These are phyloP conservation scores for Fulica atra DNA, from an alignment of 2,113 vertebrate species.

Conservation along the genomic window DNA sequence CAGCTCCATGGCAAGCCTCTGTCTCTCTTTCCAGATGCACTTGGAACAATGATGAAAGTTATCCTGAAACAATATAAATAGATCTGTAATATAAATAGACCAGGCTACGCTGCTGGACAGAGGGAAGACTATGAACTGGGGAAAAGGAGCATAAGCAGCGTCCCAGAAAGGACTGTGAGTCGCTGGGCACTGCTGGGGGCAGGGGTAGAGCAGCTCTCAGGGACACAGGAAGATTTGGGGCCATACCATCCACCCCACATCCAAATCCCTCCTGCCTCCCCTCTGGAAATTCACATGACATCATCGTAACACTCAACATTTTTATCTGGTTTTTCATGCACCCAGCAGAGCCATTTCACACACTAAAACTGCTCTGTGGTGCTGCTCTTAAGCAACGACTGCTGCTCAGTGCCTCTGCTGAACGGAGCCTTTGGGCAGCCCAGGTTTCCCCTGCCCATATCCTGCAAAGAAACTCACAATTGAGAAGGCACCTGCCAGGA, in stretches of 20 bases:
- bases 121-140: background rate
- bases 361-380: background rate
- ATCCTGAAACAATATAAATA: slow-evolving; percentile 67
- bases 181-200: background rate
- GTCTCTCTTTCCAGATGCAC: slow-evolving; percentile 48
- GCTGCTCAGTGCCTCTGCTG: background rate
- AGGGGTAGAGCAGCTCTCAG: background rate
- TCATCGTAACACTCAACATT: background rate
- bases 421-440: background rate
- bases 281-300: background rate
- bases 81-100: slow-evolving; percentile 58
- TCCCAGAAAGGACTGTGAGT: background rate
- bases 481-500: background rate
- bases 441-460: background rate
- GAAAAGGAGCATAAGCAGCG: background rate
- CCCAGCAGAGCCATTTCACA: background rate
- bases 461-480: background rate
- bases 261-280: background rate
- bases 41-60: slow-evolving; percentile 67
- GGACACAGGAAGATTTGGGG: background rate
- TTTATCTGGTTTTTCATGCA: background rate
- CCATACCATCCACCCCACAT: background rate
- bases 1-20: background rate
- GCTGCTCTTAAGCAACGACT: background rate
- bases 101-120: background rate